These are phyloP conservation scores for Lasioglossum baleicum DNA, from an alignment of 1,140 invertebrate species.

Conservation along the genomic window DNA sequence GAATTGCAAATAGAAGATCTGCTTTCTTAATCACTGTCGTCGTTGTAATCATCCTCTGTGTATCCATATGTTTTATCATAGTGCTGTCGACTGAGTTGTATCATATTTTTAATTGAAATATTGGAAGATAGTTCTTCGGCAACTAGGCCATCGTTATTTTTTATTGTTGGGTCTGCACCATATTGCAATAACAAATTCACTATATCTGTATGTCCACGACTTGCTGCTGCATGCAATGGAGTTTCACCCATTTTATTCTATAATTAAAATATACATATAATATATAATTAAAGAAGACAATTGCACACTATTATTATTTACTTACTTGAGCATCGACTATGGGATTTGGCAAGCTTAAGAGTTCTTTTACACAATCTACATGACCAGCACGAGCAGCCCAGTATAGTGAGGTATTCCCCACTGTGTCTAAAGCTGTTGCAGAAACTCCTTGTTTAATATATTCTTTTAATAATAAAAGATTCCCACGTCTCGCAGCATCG, in stretches of 20 bases:
- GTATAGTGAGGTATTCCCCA: constrained; percentile 86
- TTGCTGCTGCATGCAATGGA: constrained; percentile 81
- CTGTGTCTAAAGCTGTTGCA: constrained; percentile 85
- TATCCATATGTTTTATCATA: constrained; percentile 60
- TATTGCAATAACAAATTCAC: constrained; percentile 83
- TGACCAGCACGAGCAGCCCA: constrained; percentile 85
- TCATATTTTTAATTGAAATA: constrained; percentile 73
- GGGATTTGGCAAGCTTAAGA: constrained; percentile 77
- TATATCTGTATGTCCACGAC: constrained; percentile 82
- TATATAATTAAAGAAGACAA: constrained; percentile 4
- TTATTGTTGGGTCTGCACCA: constrained; percentile 80
- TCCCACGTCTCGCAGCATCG: constrained; percentile 87
- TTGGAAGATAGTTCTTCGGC: constrained; percentile 81
- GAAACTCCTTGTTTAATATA: constrained; percentile 85
- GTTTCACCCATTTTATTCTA: constrained; percentile 84
- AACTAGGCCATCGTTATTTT: constrained; percentile 81
- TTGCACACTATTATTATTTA: background rate
- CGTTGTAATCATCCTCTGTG: constrained; percentile 72
- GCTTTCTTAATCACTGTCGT: constrained; percentile 72
- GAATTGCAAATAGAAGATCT: constrained; percentile 6
- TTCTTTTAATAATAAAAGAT: constrained; percentile 83
- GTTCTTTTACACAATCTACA: constrained; percentile 80
- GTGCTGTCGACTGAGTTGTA: constrained; percentile 72
- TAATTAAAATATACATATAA: constrained; percentile 42
- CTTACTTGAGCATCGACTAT: constrained; percentile 79